Evolutionary conservation across 2,888 invertebrate species (phyloP), one percentile per base, ranked within the genome.

Genomic region (Protula sp.): DNA sequence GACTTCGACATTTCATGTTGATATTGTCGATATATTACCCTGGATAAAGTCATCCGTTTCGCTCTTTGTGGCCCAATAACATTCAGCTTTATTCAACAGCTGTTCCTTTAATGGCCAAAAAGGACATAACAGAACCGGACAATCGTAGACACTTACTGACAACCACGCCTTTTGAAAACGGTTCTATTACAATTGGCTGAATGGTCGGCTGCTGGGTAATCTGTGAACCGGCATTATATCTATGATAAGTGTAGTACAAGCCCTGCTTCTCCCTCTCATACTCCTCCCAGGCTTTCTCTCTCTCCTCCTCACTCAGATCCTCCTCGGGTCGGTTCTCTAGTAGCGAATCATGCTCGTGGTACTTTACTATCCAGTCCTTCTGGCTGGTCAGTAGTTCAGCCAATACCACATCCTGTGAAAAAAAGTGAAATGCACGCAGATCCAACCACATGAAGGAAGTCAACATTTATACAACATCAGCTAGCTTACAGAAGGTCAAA

Each of bases 241-340:
- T n/a, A n/a, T n/a, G n/a, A n/a, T n/a, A n/a, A n/a, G n/a, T n/a
- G 48, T 24, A 29, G 56, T 24, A 55, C 28, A 57, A 22, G 47
- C 58, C 61, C 31, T 82, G 77, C 73, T 79, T 82, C 66, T 97
- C 95, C 70, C 90, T 90, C 83, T 98, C 94, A 78, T 91, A 99
- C 80, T 99, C 98, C 65, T 90, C 88, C 98, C 98, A 98, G 0
- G 98, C 99, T 0, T 91, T 90, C 76, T 93, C 87, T 38, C 94
- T 86, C 79, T 98, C 98, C 69, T 92, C 94, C 76, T 95, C 95
- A 30, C 90, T 89, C 30, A 99, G 84, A 65, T 90, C 29, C 81
- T 98, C 97, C 68, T 92, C 93, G n/a, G 88, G 85, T 87, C 91
- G 83, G 82, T 95, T 94, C 80, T 94, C 93, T 28, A 98, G 84